Evolutionary conservation across 2,888 invertebrate genomes (phyloP).

Genomic region (Melikaiella ostensackeni): DNA sequence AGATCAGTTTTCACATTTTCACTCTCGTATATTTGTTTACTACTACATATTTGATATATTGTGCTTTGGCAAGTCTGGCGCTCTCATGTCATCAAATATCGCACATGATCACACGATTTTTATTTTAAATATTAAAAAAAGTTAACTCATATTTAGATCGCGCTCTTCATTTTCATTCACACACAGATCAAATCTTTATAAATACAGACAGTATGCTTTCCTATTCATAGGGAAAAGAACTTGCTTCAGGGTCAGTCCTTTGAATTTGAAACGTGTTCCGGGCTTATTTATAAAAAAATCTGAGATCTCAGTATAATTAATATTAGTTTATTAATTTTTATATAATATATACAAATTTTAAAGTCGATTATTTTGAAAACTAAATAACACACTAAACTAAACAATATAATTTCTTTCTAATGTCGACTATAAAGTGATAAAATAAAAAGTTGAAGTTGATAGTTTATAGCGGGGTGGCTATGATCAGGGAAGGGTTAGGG

Average conservation of each 20-base stretch:
- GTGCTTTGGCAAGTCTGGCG: constrained; percentile 76
- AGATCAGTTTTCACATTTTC: constrained; percentile 41
- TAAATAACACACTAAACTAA: too few relatives aligned
- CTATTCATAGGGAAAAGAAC: background rate
- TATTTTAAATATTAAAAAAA: constrained; percentile 25
- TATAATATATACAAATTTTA: background rate
- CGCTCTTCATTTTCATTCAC: constrained; percentile 5
- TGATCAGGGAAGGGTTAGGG: too few relatives aligned
- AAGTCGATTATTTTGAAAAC: background rate
- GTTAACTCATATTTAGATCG: constrained; percentile 14
- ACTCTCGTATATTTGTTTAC: constrained; percentile 31
- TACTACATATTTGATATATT: constrained; percentile 64
- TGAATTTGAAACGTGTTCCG: too few relatives aligned
- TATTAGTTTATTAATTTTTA: background rate
- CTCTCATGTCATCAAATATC: constrained; percentile 72
- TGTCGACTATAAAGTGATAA: too few relatives aligned
- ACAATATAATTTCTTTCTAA: too few relatives aligned
- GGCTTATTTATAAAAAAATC: background rate
- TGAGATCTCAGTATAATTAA: background rate
- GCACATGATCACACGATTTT: constrained; percentile 40
- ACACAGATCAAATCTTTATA: background rate
- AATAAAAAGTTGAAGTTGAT: too few relatives aligned
- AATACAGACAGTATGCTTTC: background rate
- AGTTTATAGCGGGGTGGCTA: too few relatives aligned
- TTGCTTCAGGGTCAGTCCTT: background rate